Conservation (phyloP, 2,888 invertebrate species). For the Eilema caniola region DNA sequence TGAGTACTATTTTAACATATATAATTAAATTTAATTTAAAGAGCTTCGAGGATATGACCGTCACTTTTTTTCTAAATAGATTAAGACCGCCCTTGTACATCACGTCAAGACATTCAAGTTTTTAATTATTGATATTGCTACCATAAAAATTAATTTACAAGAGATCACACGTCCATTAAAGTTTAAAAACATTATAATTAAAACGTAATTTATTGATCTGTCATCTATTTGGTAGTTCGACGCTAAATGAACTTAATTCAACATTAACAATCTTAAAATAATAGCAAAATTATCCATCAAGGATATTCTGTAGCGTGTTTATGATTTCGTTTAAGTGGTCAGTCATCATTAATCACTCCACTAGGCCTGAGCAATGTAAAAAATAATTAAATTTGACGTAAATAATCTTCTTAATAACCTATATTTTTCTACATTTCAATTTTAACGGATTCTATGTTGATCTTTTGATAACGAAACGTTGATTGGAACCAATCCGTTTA, state of each 20-base stretch:
- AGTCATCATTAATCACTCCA: neutral
- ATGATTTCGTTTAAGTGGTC: neutral
- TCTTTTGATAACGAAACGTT: no score
- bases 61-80: conserved; percentile 1
- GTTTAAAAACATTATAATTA: conserved; percentile 45
- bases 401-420: neutral
- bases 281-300: conserved; percentile 3
- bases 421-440: no score
- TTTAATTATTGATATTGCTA: conserved; percentile 44
- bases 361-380: neutral
- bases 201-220: conserved; percentile 45
- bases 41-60: neutral
- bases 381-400: neutral
- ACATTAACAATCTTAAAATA: conserved; percentile 10
- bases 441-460: no score
- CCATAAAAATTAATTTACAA: conserved; percentile 41
- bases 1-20: neutral
- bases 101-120: conserved; percentile 34
- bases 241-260: conserved; percentile 33
- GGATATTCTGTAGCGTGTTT: neutral
- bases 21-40: neutral
- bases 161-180: conserved; percentile 46
- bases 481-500: no score
- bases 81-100: conserved; percentile 13
- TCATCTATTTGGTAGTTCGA: conserved; percentile 31